Evolutionary conservation across 2,113 vertebrate species (phyloP).

Genomic region (Cryptotis parvus): DNA sequence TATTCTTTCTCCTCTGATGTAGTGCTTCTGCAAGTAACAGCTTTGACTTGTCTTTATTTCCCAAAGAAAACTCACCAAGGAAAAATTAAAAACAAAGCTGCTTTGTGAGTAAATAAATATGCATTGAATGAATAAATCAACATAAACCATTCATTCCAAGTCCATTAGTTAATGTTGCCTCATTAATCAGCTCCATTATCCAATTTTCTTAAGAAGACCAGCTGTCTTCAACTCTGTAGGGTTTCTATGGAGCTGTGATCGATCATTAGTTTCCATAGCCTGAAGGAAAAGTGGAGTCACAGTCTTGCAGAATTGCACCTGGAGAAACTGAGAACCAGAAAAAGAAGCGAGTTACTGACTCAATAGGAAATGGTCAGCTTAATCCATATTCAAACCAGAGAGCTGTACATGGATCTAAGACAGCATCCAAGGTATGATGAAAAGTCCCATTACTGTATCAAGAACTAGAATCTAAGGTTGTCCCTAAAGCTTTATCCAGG

Average conservation of each 20-base stretch:
- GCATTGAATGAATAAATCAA: constrained; percentile 52
- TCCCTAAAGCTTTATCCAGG: background rate
- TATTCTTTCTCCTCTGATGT: background rate
- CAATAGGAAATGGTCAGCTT: background rate
- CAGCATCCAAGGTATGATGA: background rate
- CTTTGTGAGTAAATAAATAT: constrained; percentile 30
- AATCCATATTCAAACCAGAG: background rate
- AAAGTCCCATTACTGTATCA: background rate
- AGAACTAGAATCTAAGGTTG: background rate
- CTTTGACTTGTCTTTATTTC: constrained; percentile 32
- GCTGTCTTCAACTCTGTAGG: constrained; percentile 29
- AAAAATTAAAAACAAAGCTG: constrained; percentile 48
- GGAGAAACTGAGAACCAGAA: background rate
- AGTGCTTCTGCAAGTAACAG: background rate
- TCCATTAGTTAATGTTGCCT: constrained; percentile 45
- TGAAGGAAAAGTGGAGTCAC: background rate
- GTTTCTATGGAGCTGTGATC: background rate
- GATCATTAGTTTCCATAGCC: background rate
- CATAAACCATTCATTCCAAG: constrained; percentile 46
- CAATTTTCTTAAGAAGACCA: constrained; percentile 54
- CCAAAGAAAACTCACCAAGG: constrained; percentile 50
- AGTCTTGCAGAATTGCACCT: background rate
- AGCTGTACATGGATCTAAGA: background rate
- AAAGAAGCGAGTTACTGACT: constrained; percentile 13
- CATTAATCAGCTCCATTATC: constrained; percentile 54